A percentile compares a stretch with the other conserved stretches of the same genome.
These are phyloP conservation scores for Gadus chalcogrammus DNA, from an alignment of 2,113 vertebrate genomes.

Conservation along the genomic window DNA sequence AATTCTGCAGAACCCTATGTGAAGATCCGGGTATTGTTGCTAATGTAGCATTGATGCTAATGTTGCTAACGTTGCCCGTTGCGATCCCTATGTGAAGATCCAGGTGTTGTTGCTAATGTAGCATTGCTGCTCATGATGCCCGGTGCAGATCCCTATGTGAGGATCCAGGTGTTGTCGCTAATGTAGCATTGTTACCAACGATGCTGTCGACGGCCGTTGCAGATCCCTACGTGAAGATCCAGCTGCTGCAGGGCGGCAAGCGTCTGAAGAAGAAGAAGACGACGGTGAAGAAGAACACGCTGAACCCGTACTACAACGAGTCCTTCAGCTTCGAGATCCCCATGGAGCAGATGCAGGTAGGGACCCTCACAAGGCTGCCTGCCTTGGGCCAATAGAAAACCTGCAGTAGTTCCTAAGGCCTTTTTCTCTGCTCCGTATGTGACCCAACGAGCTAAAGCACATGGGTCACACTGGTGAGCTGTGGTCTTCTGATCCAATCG, in stretches of 20 bases:
- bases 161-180: slow-evolving; percentile 86
- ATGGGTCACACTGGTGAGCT: too few relatives aligned
- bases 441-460: too few relatives aligned
- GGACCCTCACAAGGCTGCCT: not conserved
- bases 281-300: slow-evolving; percentile 97
- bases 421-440: too few relatives aligned
- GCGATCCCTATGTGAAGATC: slow-evolving; percentile 97
- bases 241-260: slow-evolving; percentile 95
- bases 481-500: too few relatives aligned
- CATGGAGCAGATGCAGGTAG: slow-evolving; percentile 97
- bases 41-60: too few relatives aligned
- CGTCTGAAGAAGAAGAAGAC: slow-evolving; percentile 99
- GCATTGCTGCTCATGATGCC: not conserved
- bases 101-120: slow-evolving; percentile 75
- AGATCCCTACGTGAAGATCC: slow-evolving; percentile 99
- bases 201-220: slow-evolving; percentile 8
- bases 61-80: not conserved
- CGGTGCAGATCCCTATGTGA: slow-evolving; percentile 91
- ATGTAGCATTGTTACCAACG: not conserved
- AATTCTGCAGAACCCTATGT: too few relatives aligned
- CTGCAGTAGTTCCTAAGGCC: too few relatives aligned
- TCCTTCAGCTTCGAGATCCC: slow-evolving; percentile 99
- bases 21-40: too few relatives aligned
- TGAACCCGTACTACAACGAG: slow-evolving; percentile 97
- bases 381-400: too few relatives aligned